Percentiles rank a stretch among this genome's conserved stretches.
Evolutionary conservation across 1,140 invertebrate genomes (phyloP).

Genomic region (Linepithema humile): DNA sequence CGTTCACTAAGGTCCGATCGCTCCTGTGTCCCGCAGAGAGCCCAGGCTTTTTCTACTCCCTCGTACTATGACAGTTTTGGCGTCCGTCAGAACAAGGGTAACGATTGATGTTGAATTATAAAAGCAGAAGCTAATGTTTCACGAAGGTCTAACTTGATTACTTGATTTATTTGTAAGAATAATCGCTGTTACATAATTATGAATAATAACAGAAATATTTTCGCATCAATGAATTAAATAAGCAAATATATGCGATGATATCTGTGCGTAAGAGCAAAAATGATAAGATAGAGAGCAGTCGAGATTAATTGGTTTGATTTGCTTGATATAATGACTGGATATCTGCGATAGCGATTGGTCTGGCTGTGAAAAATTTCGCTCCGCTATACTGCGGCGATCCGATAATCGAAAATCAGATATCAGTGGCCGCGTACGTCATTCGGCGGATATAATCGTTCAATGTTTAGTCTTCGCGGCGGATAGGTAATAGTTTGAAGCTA

Average conservation of each 20-base stretch:
- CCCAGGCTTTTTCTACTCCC: slow-evolving; percentile 21
- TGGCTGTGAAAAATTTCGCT: slow-evolving; percentile 13
- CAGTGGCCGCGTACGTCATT: slow-evolving; percentile 16
- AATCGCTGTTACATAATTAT: background rate
- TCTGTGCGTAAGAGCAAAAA: background rate
- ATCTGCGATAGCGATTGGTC: background rate
- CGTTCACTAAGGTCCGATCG: slow-evolving; percentile 53
- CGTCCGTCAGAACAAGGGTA: background rate
- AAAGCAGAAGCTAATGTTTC: background rate
- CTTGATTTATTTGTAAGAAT: background rate
- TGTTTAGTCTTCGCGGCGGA: slow-evolving; percentile 26
- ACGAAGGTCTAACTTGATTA: background rate
- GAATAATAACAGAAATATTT: background rate
- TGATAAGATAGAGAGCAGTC: background rate
- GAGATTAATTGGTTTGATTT: slow-evolving; percentile 41
- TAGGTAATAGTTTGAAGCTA: slow-evolving; percentile 46
- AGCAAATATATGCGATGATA: background rate
- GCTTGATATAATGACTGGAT: background rate
- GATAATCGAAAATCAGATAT: slow-evolving; percentile 45
- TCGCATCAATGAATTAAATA: slow-evolving; percentile 2
- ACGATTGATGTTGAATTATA: background rate
- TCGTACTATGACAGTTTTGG: slow-evolving; percentile 19
- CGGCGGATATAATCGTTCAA: slow-evolving; percentile 16
- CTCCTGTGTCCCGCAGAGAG: slow-evolving; percentile 58
- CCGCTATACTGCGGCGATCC: slow-evolving; percentile 7